A percentile compares a stretch with the other conserved stretches of the same genome.
These are phyloP conservation scores for Clarias gariepinus DNA, from an alignment of 2,113 vertebrate species.

Conservation along the genomic window DNA sequence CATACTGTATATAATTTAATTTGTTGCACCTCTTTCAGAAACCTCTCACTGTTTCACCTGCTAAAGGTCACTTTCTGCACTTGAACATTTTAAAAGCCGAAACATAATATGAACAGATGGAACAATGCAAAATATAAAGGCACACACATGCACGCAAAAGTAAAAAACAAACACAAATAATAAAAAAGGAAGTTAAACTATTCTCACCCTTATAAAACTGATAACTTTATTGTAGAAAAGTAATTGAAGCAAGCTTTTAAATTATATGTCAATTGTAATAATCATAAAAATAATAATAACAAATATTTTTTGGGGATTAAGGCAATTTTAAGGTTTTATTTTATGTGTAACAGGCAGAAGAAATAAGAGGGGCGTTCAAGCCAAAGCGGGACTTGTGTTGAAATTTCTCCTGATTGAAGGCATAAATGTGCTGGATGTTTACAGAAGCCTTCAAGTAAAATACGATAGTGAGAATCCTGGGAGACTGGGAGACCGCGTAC, in stretches of 20 bases:
- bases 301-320: not conserved
- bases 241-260: not conserved
- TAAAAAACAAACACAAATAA: not conserved
- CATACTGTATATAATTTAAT: not conserved
- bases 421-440: too few species aligned
- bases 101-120: not conserved
- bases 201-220: not conserved
- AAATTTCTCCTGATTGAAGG: too few species aligned
- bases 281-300: not conserved
- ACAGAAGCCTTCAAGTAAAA: too few species aligned
- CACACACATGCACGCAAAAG: not conserved
- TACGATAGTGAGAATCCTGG: too few species aligned
- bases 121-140: not conserved
- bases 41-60: not conserved
- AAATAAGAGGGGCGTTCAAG: too few species aligned
- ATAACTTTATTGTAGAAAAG: not conserved
- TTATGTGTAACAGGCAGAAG: too few species aligned
- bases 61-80: slow-evolving; percentile 5
- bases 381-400: too few species aligned
- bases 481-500: too few species aligned
- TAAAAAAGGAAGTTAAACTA: not conserved
- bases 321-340: too few species aligned
- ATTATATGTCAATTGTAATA: not conserved
- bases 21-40: not conserved
- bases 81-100: not conserved